Evolutionary conservation across 1,140 invertebrate genomes (phyloP).

Genomic region (Heliconius melpomene): DNA sequence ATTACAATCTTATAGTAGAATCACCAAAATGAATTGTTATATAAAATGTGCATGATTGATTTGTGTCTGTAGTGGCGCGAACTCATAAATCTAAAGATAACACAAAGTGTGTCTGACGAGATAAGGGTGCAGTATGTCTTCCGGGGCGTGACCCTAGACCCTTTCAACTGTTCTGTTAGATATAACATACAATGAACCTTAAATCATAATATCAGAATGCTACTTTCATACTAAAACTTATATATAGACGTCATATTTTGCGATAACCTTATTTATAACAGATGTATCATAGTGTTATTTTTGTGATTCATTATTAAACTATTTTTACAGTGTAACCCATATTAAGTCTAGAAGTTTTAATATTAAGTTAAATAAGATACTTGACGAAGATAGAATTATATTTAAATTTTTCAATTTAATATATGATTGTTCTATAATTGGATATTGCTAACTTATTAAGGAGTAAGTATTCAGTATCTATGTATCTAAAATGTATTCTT

Average conservation of each 20-base stretch:
- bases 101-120: constrained; percentile 69
- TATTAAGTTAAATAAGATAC: not conserved
- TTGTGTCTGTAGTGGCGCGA: constrained; percentile 57
- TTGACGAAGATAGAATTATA: not conserved
- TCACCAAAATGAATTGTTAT: not conserved
- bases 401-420: not conserved
- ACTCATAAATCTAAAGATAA: constrained; percentile 75
- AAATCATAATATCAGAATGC: constrained; percentile 29
- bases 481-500: not conserved
- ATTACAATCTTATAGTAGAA: not conserved
- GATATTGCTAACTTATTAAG: not conserved
- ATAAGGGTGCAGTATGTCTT: constrained; percentile 76
- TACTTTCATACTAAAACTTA: constrained; percentile 21
- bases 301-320: constrained; percentile 12
- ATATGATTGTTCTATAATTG: not conserved
- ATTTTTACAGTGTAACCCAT: not conserved
- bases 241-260: constrained; percentile 7
- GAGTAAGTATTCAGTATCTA: not conserved
- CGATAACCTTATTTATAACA: constrained; percentile 23
- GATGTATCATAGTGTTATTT: constrained; percentile 8
- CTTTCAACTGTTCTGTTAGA: constrained; percentile 46
- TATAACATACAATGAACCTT: constrained; percentile 58
- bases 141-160: constrained; percentile 72
- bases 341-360: not conserved
- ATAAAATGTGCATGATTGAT: constrained; percentile 56